Percentiles rank a stretch among this genome's conserved stretches.
phyloP scores from a whole-genome alignment of 64 coral and sea anemone genomes.

The Stichodactyla helianthus region DNA sequence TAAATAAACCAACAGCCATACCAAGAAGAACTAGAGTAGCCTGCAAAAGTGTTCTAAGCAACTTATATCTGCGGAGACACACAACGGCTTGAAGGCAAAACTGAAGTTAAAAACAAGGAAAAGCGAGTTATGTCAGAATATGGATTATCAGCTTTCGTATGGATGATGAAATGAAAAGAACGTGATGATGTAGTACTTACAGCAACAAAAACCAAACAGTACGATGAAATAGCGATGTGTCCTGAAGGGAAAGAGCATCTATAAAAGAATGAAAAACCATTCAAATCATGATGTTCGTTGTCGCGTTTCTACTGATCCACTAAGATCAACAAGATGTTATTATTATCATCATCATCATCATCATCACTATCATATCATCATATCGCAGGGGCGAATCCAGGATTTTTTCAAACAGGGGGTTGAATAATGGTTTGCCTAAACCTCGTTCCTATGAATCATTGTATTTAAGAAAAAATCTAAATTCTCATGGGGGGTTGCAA shows the following conservation, averaged over 20 bases:
- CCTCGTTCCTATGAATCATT: no score
- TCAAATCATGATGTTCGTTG: neutral
- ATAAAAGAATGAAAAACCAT: neutral
- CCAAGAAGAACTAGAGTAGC: neutral
- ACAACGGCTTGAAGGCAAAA: slow-evolving; percentile 37
- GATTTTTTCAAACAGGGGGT: no score
- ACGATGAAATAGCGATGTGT: slow-evolving; percentile 26
- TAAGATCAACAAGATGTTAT: no score
- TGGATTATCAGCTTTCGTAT: neutral
- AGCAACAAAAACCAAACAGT: slow-evolving; percentile 44
- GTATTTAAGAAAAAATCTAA: no score
- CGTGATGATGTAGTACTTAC: slow-evolving; percentile 24
- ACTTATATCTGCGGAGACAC: slow-evolving; percentile 15
- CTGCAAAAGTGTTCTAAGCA: slow-evolving; percentile 20
- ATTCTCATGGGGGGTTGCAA: no score
- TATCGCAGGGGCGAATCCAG: no score
- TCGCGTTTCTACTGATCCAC: neutral
- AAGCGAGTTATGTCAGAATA: no score
- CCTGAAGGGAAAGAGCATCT: slow-evolving; percentile 51
- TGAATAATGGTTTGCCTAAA: no score
- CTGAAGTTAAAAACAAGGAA: neutral
- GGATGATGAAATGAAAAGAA: neutral
- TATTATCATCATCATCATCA: no score
- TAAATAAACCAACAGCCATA: slow-evolving; percentile 4
- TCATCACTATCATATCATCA: no score